Conservation (phyloP, 2,888 invertebrate genomes). For the Hymenopus coronatus region DNA sequence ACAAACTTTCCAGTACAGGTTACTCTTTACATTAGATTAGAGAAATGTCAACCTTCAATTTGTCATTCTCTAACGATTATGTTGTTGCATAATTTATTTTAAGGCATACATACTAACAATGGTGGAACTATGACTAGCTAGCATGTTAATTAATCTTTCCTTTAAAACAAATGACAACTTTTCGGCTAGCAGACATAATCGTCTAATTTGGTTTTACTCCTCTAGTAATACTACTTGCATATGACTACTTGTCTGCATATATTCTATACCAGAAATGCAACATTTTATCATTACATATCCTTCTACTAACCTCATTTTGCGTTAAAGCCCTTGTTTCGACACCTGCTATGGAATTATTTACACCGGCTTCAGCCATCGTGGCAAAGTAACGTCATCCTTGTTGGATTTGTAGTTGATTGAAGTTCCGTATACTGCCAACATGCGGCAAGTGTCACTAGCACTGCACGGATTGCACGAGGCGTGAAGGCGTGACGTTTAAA, state of each 20-base stretch:
- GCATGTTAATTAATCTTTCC: background rate
- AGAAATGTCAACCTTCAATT: background rate
- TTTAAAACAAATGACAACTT: background rate
- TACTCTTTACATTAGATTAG: background rate
- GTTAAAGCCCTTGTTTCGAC: slow-evolving; percentile 21
- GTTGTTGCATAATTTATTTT: background rate
- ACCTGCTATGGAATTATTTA: slow-evolving; percentile 29
- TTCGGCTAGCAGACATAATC: background rate
- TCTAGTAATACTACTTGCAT: background rate
- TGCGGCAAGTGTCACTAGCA: background rate
- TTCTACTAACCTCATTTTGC: slow-evolving; percentile 22
- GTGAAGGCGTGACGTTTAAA: background rate
- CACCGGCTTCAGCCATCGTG: slow-evolving; percentile 37
- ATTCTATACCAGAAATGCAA: background rate
- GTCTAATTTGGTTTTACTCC: background rate
- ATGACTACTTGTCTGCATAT: background rate
- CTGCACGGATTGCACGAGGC: background rate
- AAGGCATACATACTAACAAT: background rate
- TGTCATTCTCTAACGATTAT: background rate
- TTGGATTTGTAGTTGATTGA: background rate
- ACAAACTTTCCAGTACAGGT: background rate
- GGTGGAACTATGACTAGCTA: background rate
- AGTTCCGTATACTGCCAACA: background rate
- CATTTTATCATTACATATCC: background rate
- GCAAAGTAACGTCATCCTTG: slow-evolving; percentile 22